Evolutionary conservation across 1,140 invertebrate genomes (phyloP).

Genomic region (Brachionus rubens): DNA sequence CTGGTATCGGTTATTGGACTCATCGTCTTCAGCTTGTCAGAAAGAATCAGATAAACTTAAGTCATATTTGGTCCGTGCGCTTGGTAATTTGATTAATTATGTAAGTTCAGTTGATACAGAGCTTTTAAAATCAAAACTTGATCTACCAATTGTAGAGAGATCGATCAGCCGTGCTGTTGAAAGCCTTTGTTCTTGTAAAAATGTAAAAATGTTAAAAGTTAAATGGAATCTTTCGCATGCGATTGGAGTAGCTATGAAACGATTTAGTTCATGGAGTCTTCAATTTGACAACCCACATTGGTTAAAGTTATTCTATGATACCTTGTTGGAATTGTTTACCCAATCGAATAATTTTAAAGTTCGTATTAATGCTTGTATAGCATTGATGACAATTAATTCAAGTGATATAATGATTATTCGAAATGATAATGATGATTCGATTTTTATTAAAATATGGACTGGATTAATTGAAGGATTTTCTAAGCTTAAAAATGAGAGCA

Average conservation of each 20-base stretch:
- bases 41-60: constrained; percentile 37
- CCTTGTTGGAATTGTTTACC: constrained; percentile 12
- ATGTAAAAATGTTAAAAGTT: constrained; percentile 40
- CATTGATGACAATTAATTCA: constrained; percentile 25
- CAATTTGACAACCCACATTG: constrained; percentile 8
- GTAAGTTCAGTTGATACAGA: background rate
- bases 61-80: constrained; percentile 14
- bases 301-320: constrained; percentile 19
- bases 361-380: constrained; percentile 44
- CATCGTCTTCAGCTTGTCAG: background rate
- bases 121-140: background rate
- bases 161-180: constrained; percentile 19
- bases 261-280: background rate
- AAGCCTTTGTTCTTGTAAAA: constrained; percentile 11
- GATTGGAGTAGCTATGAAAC: constrained; percentile 27
- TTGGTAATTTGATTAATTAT: constrained; percentile 42
- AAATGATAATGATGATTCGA: background rate
- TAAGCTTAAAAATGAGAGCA: constrained; percentile 23
- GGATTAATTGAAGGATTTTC: constrained; percentile 10
- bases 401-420: constrained; percentile 9
- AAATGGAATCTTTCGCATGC: constrained; percentile 46
- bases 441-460: constrained; percentile 40
- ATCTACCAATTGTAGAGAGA: background rate
- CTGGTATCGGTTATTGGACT: background rate
- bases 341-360: constrained; percentile 45